Evolutionary conservation across 1,140 invertebrate genomes (phyloP).

Genomic region (Scaptomyza hsui): DNA sequence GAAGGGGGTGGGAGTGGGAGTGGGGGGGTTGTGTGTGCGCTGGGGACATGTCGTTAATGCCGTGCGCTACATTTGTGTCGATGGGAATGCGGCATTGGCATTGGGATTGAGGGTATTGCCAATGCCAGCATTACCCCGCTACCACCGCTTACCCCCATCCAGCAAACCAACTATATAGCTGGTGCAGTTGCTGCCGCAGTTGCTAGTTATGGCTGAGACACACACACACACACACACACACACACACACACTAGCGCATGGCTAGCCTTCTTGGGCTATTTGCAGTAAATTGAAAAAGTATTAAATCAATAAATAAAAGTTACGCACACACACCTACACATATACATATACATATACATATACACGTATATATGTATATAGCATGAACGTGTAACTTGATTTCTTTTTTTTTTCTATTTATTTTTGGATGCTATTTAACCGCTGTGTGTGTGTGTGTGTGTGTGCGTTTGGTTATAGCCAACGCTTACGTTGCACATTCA

Average conservation of each 20-base stretch:
- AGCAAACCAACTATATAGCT: background rate
- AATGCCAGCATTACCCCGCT: slow-evolving; percentile 26
- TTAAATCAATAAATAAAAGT: slow-evolving; percentile 82
- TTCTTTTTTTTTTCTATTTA: background rate
- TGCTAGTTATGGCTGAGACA: slow-evolving; percentile 61
- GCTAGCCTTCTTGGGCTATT: slow-evolving; percentile 74
- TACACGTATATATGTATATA: slow-evolving; percentile 5
- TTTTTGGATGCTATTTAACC: slow-evolving; percentile 3
- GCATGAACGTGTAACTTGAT: slow-evolving; percentile 60
- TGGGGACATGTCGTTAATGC: slow-evolving; percentile 64
- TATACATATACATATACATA: slow-evolving; percentile 12
- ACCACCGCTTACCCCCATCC: background rate
- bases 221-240: background rate
- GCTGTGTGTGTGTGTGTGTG: slow-evolving; percentile 15
- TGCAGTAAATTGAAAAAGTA: slow-evolving; percentile 82
- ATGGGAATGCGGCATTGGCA: slow-evolving; percentile 38
- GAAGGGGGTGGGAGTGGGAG: background rate
- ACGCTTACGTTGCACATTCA: slow-evolving; percentile 76
- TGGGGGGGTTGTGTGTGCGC: background rate
- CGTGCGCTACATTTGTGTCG: slow-evolving; percentile 45
- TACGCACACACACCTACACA: slow-evolving; percentile 50
- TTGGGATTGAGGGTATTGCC: slow-evolving; percentile 30
- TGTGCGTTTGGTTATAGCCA: slow-evolving; percentile 17
- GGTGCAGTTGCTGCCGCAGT: slow-evolving; percentile 15
- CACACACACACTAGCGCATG: too few relatives aligned